Percentiles rank a stretch among this genome's conserved stretches.
Evolutionary conservation across 1,140 invertebrate species (phyloP).

Genomic region (Acromyrmex echinatior): DNA sequence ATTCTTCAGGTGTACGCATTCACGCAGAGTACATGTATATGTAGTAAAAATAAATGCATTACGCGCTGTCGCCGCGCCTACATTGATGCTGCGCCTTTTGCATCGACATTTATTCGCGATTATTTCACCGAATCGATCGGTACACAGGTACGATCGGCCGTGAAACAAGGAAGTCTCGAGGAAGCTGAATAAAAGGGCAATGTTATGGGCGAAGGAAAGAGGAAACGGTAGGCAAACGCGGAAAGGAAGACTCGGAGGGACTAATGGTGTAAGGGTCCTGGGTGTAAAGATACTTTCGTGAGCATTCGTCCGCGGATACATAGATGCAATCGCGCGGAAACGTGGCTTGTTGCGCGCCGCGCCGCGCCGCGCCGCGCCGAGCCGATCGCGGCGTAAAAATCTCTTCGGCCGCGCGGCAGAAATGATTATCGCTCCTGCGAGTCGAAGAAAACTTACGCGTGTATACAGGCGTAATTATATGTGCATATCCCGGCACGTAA

Average conservation of each 20-base stretch:
- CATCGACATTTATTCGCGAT: constrained; percentile 54
- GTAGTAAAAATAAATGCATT: constrained; percentile 51
- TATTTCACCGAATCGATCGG: constrained; percentile 50
- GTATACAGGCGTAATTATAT: constrained; percentile 73
- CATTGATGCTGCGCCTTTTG: constrained; percentile 23
- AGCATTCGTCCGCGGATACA: constrained; percentile 42
- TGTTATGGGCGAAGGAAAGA: not conserved
- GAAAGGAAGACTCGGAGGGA: constrained; percentile 43
- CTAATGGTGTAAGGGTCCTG: constrained; percentile 26
- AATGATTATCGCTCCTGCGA: constrained; percentile 66
- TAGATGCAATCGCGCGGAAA: constrained; percentile 64
- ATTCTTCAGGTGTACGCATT: not conserved
- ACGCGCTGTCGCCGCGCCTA: constrained; percentile 32
- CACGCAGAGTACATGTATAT: not conserved
- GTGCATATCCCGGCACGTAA: constrained; percentile 68
- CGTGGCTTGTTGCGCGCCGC: constrained; percentile 49
- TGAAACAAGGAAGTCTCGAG: constrained; percentile 50
- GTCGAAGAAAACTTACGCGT: constrained; percentile 69
- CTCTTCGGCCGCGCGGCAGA: constrained; percentile 49
- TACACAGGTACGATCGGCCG: not conserved
- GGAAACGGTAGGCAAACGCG: not conserved
- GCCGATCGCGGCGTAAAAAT: constrained; percentile 34
- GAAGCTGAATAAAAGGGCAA: constrained; percentile 54
- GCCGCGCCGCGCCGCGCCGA: constrained; percentile 22
- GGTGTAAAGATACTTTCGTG: constrained; percentile 51